Conservation (phyloP, 2,888 invertebrate genomes). For the Augochlorella aurata region DNA sequence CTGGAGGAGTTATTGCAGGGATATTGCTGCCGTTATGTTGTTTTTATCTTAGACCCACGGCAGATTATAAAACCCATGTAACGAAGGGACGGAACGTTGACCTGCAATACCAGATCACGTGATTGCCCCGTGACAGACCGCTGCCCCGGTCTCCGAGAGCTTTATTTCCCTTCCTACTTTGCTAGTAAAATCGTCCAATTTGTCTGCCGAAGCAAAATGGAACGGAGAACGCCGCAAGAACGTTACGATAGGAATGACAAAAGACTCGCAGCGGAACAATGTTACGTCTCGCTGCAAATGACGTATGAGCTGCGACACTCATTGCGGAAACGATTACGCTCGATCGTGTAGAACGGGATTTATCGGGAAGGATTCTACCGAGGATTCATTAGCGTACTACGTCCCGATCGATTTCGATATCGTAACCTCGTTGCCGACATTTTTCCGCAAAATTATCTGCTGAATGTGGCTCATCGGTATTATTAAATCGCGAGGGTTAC, state of each 20-base stretch:
- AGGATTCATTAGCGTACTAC: constrained; percentile 12
- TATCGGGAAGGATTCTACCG: constrained; percentile 15
- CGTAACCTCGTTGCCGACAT: constrained; percentile 12
- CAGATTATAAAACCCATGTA: neutral
- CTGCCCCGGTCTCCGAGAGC: neutral
- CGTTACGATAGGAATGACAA: neutral
- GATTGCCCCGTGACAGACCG: neutral
- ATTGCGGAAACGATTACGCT: constrained; percentile 26
- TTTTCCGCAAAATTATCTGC: constrained; percentile 22
- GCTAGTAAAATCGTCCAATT: neutral
- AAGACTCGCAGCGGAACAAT: neutral
- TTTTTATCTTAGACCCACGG: neutral
- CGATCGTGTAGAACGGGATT: constrained; percentile 11
- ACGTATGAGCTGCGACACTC: constrained; percentile 8
- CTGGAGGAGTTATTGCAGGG: no score
- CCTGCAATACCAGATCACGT: neutral
- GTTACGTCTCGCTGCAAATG: constrained; percentile 10
- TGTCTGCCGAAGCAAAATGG: neutral
- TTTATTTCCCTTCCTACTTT: no score
- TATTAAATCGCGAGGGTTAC: constrained; percentile 2
- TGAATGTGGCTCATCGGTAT: constrained; percentile 18
- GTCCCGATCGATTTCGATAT: constrained; percentile 23
- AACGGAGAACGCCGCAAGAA: neutral
- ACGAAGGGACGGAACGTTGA: neutral
- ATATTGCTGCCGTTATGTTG: neutral